phyloP scores from a whole-genome alignment of 2,797 vertebrate genomes.

The Esox lucius region DNA sequence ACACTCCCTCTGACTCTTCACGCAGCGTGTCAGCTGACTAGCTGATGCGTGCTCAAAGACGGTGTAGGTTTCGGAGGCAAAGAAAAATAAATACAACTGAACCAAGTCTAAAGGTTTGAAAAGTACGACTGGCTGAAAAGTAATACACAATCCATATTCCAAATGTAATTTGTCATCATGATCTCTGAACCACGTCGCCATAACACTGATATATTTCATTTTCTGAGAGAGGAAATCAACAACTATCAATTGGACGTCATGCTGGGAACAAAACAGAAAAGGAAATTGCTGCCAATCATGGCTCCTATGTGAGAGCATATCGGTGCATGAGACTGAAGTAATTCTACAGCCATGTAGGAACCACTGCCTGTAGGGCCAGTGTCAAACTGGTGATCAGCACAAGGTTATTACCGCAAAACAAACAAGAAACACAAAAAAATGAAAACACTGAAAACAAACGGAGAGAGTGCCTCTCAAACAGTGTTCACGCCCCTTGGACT shows the following conservation, averaged over 20 bases:
- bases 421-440: no score
- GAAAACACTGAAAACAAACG: no score
- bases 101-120: background rate
- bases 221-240: background rate
- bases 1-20: no score
- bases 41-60: background rate
- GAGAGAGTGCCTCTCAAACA: no score
- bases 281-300: slow-evolving; percentile 1
- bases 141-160: background rate
- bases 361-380: background rate
- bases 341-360: background rate
- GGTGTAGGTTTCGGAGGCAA: background rate
- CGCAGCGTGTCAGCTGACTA: background rate
- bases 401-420: background rate
- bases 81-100: background rate
- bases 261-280: background rate
- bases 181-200: background rate
- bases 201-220: background rate
- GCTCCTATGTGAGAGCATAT: slow-evolving; percentile 24
- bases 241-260: background rate
- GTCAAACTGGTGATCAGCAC: background rate
- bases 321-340: slow-evolving; percentile 21
- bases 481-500: no score
- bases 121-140: background rate
- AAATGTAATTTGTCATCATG: background rate